These are phyloP conservation scores for Amphimallon solstitiale DNA, from an alignment of 2,888 invertebrate genomes.

Conservation along the genomic window DNA sequence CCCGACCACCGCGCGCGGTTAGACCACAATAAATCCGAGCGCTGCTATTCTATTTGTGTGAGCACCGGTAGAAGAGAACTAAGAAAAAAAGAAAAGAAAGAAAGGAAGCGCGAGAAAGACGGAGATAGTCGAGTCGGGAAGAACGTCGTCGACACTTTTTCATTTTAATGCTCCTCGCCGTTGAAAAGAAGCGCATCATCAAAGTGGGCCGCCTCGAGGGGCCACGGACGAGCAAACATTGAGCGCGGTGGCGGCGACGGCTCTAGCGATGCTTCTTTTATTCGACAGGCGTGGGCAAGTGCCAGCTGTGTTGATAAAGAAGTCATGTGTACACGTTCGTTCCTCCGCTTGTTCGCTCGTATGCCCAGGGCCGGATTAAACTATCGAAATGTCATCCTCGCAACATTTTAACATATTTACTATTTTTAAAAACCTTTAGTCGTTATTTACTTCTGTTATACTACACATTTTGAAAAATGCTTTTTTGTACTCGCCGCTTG, in stretches of 20 bases:
- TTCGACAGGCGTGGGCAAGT: constrained; percentile 43
- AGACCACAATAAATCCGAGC: constrained; percentile 33
- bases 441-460: too few relatives aligned
- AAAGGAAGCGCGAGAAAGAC: constrained; percentile 29
- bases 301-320: constrained; percentile 44
- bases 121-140: constrained; percentile 37
- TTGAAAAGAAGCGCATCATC: constrained; percentile 41
- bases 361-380: constrained; percentile 29
- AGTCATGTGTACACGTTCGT: constrained; percentile 43
- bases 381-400: constrained; percentile 4
- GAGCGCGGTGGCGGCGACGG: constrained; percentile 38
- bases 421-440: neutral
- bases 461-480: too few relatives aligned
- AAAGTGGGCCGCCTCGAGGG: constrained; percentile 40
- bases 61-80: constrained; percentile 26
- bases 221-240: constrained; percentile 39
- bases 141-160: constrained; percentile 42
- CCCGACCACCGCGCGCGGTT: constrained; percentile 33
- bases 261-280: constrained; percentile 39
- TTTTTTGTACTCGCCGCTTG: too few relatives aligned
- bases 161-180: constrained; percentile 40
- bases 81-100: constrained; percentile 16
- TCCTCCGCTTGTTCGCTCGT: constrained; percentile 22
- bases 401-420: neutral
- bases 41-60: constrained; percentile 33